A percentile compares a stretch with the other conserved stretches of the same genome.
Evolutionary conservation across 2,888 invertebrate genomes (phyloP).

Genomic region (Drosophila anomalipes): DNA sequence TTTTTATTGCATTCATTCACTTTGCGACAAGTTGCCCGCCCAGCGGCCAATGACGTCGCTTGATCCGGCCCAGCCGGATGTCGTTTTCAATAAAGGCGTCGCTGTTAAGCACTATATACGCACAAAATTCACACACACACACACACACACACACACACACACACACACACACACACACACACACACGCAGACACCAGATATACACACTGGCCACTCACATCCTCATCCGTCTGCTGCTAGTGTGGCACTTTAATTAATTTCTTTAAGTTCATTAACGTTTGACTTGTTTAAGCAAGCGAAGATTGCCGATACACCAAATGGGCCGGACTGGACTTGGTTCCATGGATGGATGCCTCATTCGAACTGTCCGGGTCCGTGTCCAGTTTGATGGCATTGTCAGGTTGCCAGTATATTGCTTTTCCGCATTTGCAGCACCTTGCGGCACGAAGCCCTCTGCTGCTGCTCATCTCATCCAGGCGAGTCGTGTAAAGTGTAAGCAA

Average conservation of each 20-base stretch:
- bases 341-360: neutral
- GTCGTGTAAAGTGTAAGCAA: conserved; percentile 10
- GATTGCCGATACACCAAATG: conserved; percentile 64
- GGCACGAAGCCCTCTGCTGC: neutral
- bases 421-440: neutral
- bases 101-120: conserved; percentile 63
- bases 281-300: conserved; percentile 70
- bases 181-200: conserved; percentile 10
- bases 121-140: conserved; percentile 16
- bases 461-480: neutral
- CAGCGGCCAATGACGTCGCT: conserved; percentile 54
- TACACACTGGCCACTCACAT: conserved; percentile 13
- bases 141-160: conserved; percentile 5
- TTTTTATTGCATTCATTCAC: conserved; percentile 80
- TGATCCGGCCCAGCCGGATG: conserved; percentile 70
- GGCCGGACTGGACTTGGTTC: conserved; percentile 5
- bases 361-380: neutral
- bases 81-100: conserved; percentile 77
- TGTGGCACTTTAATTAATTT: conserved; percentile 79
- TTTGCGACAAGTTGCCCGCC: conserved; percentile 40
- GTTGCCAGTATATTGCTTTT: conserved; percentile 48
- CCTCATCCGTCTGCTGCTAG: neutral
- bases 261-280: conserved; percentile 81
- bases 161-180: conserved; percentile 18
- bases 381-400: conserved; percentile 56